Base-by-base conservation (phyloP, 2,113 vertebrate genomes). In the Datnioides undecimradiatus region DNA sequence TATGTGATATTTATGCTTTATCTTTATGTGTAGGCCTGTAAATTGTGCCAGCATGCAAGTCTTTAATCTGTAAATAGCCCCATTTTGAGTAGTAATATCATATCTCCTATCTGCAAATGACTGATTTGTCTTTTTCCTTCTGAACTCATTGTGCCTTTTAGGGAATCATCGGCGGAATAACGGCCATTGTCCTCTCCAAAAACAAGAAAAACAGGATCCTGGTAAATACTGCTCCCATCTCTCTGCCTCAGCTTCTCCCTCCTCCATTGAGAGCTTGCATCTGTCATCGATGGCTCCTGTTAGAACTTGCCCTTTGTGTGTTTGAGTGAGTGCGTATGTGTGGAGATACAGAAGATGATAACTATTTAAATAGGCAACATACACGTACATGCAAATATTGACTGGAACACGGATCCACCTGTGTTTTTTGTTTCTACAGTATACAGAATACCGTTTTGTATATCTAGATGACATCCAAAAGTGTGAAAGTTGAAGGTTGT, bases 151-250 rank as follows among this genome's bases (percentile, higher is more conserved):
- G 0, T 88, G 14, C 70, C 72, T 46, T 68, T 40, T 82, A 96
- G 95, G 95, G 93, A 45, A 92, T 93, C 2, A 79, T 93, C 10
- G 31, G 63, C 77, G 97, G 97, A 76, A 95, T 97, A 31, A 79
- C 91, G 0, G 94, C 95, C 43, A 96, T 97, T 17, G 85, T 96
- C 57, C 84, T 98, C 38, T 98, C 98, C 7, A 95, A 95, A 68
- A 96, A 92, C 92, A 95, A 95, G 77, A 84, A 87, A 78, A 95
- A 88, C 33, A 70, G 66, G 41, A 64, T 93, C 41, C 82, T 97
- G 86, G 97, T 98, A 95, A 92, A 86, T 84, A 41, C 48, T 0
- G 1, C 34, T 70, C 34, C 46, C 23, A 41, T 62, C 5, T 0
- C 11, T 34, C 10, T 5, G 10, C 3, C 23, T 10, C 62, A 23